Evolutionary conservation across 2,888 invertebrate genomes (phyloP).

Genomic region (Caenorhabditis japonica): DNA sequence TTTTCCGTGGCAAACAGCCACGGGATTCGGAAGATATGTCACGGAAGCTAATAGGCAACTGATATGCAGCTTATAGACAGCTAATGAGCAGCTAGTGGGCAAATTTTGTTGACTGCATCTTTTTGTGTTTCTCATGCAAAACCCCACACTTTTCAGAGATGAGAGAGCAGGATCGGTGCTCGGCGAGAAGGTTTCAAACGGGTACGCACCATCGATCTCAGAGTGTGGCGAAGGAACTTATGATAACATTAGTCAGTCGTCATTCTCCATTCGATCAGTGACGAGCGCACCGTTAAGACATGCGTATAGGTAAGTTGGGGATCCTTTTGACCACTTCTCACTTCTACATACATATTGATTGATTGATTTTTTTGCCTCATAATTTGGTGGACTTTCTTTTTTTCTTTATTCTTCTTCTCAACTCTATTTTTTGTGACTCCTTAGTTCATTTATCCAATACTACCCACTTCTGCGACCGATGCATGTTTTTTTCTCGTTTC

Average conservation of each 20-base stretch:
- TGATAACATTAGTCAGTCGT: constrained; percentile 71
- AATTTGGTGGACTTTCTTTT: constrained; percentile 3
- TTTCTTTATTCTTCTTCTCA: constrained; percentile 4
- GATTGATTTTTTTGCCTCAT: neutral
- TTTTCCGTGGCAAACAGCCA: no score
- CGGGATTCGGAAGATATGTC: no score
- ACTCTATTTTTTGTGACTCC: neutral
- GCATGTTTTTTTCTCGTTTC: constrained; percentile 34
- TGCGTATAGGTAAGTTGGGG: constrained; percentile 45
- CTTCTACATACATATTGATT: constrained; percentile 15
- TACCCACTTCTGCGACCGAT: constrained; percentile 21
- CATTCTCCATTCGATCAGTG: constrained; percentile 70
- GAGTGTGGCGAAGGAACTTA: constrained; percentile 64
- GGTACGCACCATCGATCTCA: constrained; percentile 60
- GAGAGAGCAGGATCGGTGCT: constrained; percentile 64
- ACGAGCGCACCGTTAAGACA: constrained; percentile 58
- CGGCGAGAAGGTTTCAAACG: constrained; percentile 54
- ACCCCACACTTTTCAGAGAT: constrained; percentile 61
- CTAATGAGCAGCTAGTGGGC: no score
- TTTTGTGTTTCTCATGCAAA: no score
- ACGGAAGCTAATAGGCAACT: no score
- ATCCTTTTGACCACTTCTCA: constrained; percentile 12
- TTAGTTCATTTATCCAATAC: neutral
- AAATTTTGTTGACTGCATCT: no score
- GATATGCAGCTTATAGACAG: no score